These are phyloP conservation scores for Enteromius unitaeniatus DNA, from an alignment of 2,797 vertebrate species.

Conservation along the genomic window DNA sequence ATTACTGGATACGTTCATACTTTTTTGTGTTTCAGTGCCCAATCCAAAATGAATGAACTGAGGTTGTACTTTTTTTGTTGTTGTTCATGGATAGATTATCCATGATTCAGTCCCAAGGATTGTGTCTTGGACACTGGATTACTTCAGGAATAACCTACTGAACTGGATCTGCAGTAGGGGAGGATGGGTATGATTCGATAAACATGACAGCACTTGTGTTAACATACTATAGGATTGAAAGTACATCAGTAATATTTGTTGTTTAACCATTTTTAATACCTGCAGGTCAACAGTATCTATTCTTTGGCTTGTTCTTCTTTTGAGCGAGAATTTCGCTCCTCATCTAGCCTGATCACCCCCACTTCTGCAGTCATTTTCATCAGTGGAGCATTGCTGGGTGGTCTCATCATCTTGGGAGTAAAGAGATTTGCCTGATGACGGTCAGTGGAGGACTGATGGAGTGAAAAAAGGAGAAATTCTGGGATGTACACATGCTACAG, in stretches of 20 bases:
- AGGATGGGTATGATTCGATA: conserved; percentile 25
- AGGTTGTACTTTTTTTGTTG: background rate
- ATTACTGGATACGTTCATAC: no score
- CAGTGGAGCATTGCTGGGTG: conserved; percentile 15
- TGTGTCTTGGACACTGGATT: conserved; percentile 42
- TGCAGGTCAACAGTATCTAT: conserved; percentile 28
- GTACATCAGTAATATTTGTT: background rate
- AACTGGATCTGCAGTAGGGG: conserved; percentile 16
- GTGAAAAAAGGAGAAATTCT: background rate
- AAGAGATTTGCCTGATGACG: conserved; percentile 11
- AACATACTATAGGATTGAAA: background rate
- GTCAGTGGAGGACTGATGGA: background rate
- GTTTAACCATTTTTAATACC: background rate
- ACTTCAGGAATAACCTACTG: background rate
- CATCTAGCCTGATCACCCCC: background rate
- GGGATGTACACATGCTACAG: background rate
- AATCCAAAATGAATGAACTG: background rate
- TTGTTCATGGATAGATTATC: background rate
- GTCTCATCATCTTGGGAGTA: conserved; percentile 12
- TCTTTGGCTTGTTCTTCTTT: conserved; percentile 14
- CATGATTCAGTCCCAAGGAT: background rate
- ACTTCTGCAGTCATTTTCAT: conserved; percentile 8
- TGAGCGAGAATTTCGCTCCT: conserved; percentile 10
- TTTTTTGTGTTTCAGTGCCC: background rate
- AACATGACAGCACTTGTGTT: background rate